phyloP scores from a whole-genome alignment of 2,888 invertebrate species.

The Nomada flava region DNA sequence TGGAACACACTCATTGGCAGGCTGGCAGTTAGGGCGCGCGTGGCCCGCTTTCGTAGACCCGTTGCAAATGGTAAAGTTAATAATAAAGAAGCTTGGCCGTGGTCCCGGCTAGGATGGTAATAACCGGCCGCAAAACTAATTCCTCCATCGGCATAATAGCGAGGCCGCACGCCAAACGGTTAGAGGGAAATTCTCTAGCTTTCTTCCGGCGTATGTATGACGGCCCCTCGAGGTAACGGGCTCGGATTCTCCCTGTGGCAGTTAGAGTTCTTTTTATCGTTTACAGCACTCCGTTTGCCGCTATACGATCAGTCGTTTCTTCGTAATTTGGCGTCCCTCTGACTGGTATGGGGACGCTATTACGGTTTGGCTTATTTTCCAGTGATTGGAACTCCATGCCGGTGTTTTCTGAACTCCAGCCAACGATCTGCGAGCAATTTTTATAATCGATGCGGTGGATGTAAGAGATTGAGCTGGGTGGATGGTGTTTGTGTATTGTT shows the following conservation, averaged over 20 bases:
- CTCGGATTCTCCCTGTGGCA: background rate
- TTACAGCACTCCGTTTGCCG: background rate
- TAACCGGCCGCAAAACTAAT: conserved; percentile 70
- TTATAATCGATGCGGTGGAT: background rate
- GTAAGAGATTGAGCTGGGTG: too few species aligned
- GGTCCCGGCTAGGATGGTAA: conserved; percentile 48
- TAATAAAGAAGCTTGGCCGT: conserved; percentile 58
- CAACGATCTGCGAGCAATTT: background rate
- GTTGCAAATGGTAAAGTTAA: conserved; percentile 49
- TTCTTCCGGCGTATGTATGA: conserved; percentile 7
- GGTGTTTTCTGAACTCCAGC: background rate
- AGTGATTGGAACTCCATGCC: background rate
- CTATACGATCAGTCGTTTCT: conserved; percentile 18
- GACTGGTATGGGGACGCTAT: background rate
- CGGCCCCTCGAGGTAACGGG: background rate
- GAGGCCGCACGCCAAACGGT: conserved; percentile 67
- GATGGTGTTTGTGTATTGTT: too few species aligned
- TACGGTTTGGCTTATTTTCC: conserved; percentile 2
- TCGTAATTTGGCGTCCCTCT: conserved; percentile 16
- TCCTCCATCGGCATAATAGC: conserved; percentile 65
- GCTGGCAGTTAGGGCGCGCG: conserved; percentile 14
- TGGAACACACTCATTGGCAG: conserved; percentile 44
- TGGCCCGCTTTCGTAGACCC: conserved; percentile 17
- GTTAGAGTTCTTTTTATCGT: conserved; percentile 60
- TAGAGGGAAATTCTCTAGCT: conserved; percentile 33